Base-by-base conservation (phyloP, 2,113 vertebrate genomes). In the Nestor notabilis region DNA sequence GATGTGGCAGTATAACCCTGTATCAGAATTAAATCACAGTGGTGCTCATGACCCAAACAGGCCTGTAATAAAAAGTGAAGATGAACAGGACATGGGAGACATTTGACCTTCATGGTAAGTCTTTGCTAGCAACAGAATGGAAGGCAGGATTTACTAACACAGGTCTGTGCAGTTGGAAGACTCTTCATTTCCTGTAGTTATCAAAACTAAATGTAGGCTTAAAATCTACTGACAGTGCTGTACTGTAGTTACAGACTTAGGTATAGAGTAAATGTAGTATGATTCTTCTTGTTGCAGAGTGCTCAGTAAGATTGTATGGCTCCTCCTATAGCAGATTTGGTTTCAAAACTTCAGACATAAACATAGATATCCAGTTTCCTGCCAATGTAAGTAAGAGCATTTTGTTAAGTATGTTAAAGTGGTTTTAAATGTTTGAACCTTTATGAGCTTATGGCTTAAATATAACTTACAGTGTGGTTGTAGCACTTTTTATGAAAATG, bases 271-370 rank as follows among this genome's bases (percentile, higher is more conserved):
- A 94, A 89, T 74, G 10, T n/a, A 41, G 17, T 47, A 8, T 58
- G 56, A 70, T 89, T 94, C 18, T 89, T 95, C 91, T 60, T 93
- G 47, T 97, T 95, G 35, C 96, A 99, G 99, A 99, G 80, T 99
- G 99, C 96, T 98, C 97, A n/a, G 97, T 99, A 93, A 98, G 99
- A 96, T 97, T 99, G n/a, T 99, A 99, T 97, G 99, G 99, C 89
- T 99, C 99, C 66, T 99, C 99, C 86, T 98, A 96, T 95, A 99
- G 98, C 82, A 98, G 98, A 96, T 98, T 99, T 98, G 99, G 99
- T 97, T 99, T 99, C 97, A 99, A 98, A 97, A 98, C 98, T 95
- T 99, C 99, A 29, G 99, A 99, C 92, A 96, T 99, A 94, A 99
- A 99, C 96, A 98, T 99, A 96, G 99, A 99, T 97, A 98, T 99